Evolutionary conservation across 92 coral and sea anemone genomes (phyloP), one percentile per base, ranked within the genome.

Genomic region (Umimayanthus chanpuru): DNA sequence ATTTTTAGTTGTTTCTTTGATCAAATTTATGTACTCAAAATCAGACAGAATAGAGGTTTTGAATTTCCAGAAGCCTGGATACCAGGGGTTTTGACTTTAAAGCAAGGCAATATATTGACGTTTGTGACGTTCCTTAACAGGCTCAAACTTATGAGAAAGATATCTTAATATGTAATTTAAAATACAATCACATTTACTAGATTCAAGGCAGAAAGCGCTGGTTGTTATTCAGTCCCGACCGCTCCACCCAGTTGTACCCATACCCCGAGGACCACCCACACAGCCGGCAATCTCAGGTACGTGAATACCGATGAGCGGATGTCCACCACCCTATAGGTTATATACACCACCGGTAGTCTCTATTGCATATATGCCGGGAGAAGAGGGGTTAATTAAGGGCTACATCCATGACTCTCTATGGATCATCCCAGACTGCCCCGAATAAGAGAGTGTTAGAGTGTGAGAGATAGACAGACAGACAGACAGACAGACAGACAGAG

Each of bases 181-280:
- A 32, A 32, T 32, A 32, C 36, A 32, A 32, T 32, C 36, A 32
- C 36, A 32, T 32, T 32, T 32, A 32, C 36, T 32, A 90, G 93
- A 76, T 90, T 9, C 88, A 85, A 76, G 93, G 93, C 70, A 77
- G 66, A 64, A 90, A 90, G 39, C 88, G 93, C 47, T 90, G 85
- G 64, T 86, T 87, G 5, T 47, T 90, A 28, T 90, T 90, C 85
- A 81, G 88, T 81, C 93, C 93, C 21, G 88, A 90, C 73, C 81
- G 86, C 77, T 90, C 28, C 75, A 16, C 85, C 16, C 80, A 76
- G 16, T 81, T 90, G 28, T 90, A 90, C 38, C 93, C 93, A 8
- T 81, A 81, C 29, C 93, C 93, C 8, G 73, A 65, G 1, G 93
- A 86, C 39, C 90, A 87, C 20, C 90, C 93, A 6, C 93, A 81